Evolutionary conservation across 2,888 invertebrate genomes (phyloP), one percentile per base, ranked within the genome.

Genomic region (Busseola fusca): DNA sequence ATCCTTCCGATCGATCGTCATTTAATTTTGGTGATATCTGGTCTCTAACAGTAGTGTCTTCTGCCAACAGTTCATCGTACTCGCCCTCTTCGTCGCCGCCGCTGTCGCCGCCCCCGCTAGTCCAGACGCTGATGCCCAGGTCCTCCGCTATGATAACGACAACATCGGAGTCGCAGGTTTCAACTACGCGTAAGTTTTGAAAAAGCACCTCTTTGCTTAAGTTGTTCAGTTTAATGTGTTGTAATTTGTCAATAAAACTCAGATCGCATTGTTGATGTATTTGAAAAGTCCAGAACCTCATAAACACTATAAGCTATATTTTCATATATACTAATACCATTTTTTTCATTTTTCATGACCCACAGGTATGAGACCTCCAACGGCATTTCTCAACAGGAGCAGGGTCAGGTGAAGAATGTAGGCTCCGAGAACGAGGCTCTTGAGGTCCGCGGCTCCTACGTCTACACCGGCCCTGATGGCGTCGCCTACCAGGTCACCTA

Each of bases 401-500:
- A 84, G 54, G 93, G 86, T n/a, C 21, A 69, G 40, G 69, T 94
- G 78, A 81, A 74, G 74, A 90, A 93, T 87, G n/a, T 6, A 0
- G 94, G 94, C 4, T 69, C 89, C 9, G 93, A 94, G 0, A 86
- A 90, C 78, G 93, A 92, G 59, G 91, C 84, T 18, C 9, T 93
- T 25, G 85, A 34, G 3, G 93, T 93, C 81, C 86, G 85, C 25
- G 95, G 95, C 42, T 78, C 83, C 64, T 95, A 16, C 93, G 84
- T 90, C 5, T 94, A 93, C 93, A 27, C 74, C 77, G 96, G 94
- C 21, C 86, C 88, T 40, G 96, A 96, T 71, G 96, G 96, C 56
- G 86, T 93, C 34, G 45, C 86, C 69, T 96, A 96, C 93, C 82
- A 85, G 48, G 91, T 96, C 60, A 88, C 82, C 69, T 97, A 96